A percentile compares a stretch with the other conserved stretches of the same genome.
These are phyloP conservation scores for Anas flavirostris DNA, from an alignment of 2,797 vertebrate genomes.

Conservation along the genomic window DNA sequence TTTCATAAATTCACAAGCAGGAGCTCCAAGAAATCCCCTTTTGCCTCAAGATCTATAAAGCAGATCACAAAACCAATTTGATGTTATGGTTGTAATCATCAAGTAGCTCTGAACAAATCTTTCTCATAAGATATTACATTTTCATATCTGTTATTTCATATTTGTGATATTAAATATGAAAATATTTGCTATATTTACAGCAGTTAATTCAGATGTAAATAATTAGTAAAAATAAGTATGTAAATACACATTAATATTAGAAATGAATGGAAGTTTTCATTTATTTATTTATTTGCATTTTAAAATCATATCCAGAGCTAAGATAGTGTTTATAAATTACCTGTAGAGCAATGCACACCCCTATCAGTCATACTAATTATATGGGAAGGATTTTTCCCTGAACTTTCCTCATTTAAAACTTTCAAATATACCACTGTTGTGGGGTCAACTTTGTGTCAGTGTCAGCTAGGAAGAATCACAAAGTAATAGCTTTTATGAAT, in stretches of 20 bases:
- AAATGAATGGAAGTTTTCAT: background rate
- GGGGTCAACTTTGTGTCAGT: background rate
- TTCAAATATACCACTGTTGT: background rate
- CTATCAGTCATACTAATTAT: background rate
- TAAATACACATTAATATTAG: slow-evolving; percentile 10
- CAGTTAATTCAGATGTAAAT: slow-evolving; percentile 45
- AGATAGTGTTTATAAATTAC: background rate
- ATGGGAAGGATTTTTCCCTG: background rate
- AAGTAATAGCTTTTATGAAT: background rate
- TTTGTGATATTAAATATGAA: background rate
- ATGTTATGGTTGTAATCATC: slow-evolving; percentile 22
- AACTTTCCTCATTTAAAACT: background rate
- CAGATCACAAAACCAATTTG: slow-evolving; percentile 69
- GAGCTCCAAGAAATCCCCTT: slow-evolving; percentile 69
- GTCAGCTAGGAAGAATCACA: background rate
- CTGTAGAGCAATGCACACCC: background rate
- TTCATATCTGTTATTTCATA: background rate
- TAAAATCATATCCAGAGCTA: background rate
- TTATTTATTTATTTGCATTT: background rate
- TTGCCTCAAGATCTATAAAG: slow-evolving; percentile 72
- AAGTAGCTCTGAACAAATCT: slow-evolving; percentile 41
- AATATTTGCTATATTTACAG: background rate
- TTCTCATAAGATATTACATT: slow-evolving; percentile 34
- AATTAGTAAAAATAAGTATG: slow-evolving; percentile 55
- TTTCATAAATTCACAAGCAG: slow-evolving; percentile 69